Base-by-base conservation (phyloP, 2,797 vertebrate genomes). In the Microhierax caerulescens region DNA sequence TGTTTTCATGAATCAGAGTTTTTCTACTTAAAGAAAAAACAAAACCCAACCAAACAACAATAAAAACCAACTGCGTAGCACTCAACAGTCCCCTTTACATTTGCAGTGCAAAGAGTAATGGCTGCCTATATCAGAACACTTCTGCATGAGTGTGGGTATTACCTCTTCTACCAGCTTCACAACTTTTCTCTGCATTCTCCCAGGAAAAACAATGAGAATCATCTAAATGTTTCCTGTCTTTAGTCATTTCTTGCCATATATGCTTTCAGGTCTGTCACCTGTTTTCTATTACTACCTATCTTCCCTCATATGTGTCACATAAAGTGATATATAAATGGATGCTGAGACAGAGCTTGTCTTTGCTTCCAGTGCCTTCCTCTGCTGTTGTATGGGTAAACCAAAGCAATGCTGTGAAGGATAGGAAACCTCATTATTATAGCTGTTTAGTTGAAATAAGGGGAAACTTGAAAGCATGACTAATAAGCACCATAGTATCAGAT, bases 31-130 rank as follows among this genome's bases (percentile, higher is more conserved):
- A 76, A 47, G 43, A 28, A 13, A 5, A 57, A 48, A 8, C n/a
- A 79, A 3, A 7, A 16, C 17, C n/a, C 30, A 48, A 39, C 12
- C 37, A 39, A 39, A 39, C 39, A 39, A 43, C n/a, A 48, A 8
- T 25, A 79, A 3, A 7, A 16, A 17, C 30, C 32, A 10, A 10
- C 13, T 9, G n/a, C 2, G 1, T 1, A 57, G 63, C 4, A 22
- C 16, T 73, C 25, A 41, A 28, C 59, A 73, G 43, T 34, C 8
- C 4, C 24, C 30, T 79, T 63, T 43, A 28, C 13, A 13, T 36
- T 57, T 79, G 45, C 67, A 90, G 15, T 10, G 9, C 41, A 50
- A 61, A 89, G 39, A 78, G 27, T 24, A 69, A 78, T 36, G 43
- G 27, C n/a, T 90, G 43, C 22, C 48, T 23, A 0, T 39, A 43